Evolutionary conservation across 2,113 vertebrate genomes (phyloP).

Genomic region (Ictalurus punctatus): DNA sequence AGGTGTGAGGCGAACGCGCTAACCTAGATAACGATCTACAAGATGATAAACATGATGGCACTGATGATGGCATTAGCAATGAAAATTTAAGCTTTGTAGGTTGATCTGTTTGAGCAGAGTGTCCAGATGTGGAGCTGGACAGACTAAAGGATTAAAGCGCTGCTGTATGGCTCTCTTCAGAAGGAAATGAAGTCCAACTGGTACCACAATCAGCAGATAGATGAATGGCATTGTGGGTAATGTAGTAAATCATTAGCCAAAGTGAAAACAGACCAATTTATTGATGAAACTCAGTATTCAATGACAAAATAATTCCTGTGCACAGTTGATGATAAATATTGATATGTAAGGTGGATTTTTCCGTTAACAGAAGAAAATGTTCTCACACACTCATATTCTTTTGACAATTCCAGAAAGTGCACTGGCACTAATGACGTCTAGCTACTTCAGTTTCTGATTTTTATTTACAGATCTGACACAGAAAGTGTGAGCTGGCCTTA

Average conservation of each 20-base stretch:
- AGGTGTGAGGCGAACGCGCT: no score
- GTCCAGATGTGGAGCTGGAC: neutral
- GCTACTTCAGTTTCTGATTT: neutral
- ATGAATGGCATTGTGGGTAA: neutral
- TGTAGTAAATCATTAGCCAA: neutral
- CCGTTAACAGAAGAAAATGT: constrained; percentile 38
- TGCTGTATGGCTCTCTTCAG: neutral
- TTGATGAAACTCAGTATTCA: neutral
- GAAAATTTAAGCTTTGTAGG: neutral
- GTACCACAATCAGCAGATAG: neutral
- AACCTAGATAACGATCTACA: neutral
- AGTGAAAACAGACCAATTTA: neutral
- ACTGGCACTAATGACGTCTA: constrained; percentile 10
- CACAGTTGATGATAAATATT: neutral
- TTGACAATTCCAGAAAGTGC: neutral
- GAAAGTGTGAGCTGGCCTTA: constrained; percentile 64
- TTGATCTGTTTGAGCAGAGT: neutral
- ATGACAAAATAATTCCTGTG: neutral
- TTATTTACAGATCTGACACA: neutral
- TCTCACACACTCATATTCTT: constrained; percentile 12
- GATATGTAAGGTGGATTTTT: neutral
- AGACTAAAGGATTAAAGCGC: neutral
- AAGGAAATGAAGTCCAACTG: neutral
- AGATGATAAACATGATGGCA: neutral
- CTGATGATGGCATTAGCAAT: neutral